Percentiles rank a stretch among this genome's conserved stretches.
Conservation (phyloP, 2,888 invertebrate genomes). For the Automeris io region DNA sequence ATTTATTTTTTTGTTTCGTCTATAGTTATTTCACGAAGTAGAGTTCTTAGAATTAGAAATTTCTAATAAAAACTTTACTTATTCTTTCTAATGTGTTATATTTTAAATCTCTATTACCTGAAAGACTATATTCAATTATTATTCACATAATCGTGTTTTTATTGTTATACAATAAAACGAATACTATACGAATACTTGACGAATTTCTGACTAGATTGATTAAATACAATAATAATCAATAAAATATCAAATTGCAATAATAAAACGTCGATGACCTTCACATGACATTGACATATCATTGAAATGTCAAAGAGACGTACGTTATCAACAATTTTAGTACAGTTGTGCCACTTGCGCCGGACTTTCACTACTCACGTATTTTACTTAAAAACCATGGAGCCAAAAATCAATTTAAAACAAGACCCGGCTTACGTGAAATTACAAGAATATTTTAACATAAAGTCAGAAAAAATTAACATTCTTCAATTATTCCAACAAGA, state of each 20-base stretch:
- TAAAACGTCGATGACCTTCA: conserved; percentile 65
- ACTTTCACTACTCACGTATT: conserved; percentile 27
- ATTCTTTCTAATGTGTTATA: too few species aligned
- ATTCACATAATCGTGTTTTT: too few species aligned
- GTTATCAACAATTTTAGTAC: conserved; percentile 50
- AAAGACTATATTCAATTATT: too few species aligned
- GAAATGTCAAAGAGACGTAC: conserved; percentile 67
- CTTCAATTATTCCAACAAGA: conserved; percentile 89
- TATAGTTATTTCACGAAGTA: too few species aligned
- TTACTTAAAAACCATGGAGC: conserved; percentile 53
- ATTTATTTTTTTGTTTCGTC: too few species aligned
- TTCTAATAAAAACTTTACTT: too few species aligned
- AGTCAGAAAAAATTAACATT: conserved; percentile 87
- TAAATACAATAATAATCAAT: too few species aligned
- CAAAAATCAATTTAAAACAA: conserved; percentile 56
- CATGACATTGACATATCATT: conserved; percentile 65
- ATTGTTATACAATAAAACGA: too few species aligned
- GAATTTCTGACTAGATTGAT: too few species aligned
- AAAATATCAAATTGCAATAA: conserved; percentile 25
- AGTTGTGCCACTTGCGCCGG: conserved; percentile 30
- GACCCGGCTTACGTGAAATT: conserved; percentile 87
- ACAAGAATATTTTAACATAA: conserved; percentile 82
- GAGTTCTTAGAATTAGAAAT: too few species aligned
- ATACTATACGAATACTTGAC: too few species aligned
- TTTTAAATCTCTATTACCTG: too few species aligned